Base-by-base conservation (phyloP, 1,140 invertebrate genomes). In the Cyclargus thomasi region DNA sequence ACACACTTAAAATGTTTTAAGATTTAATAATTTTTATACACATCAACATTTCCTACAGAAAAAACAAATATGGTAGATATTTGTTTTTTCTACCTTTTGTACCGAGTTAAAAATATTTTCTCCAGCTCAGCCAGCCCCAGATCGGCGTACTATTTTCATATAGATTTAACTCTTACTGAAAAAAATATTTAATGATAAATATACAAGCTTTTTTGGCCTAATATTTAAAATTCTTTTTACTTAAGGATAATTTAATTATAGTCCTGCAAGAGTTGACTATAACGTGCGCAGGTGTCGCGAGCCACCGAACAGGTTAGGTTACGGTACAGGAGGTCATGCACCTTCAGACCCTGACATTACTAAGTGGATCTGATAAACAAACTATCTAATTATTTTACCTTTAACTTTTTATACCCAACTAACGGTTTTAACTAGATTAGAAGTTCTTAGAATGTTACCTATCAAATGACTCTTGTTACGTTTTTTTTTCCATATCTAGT, bases 321-420 rank as follows among this genome's bases (percentile, higher is more conserved):
- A 82, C 80, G 77, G 78, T 79, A 82, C 71, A 35, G 47, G 67
- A 21, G 74, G 79, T 79, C 79, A 74, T 65, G 36, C 55, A 82
- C 80, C 78, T 67, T 72, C 68, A 62, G 70, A 70, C 79, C 79
- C 70, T 79, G 79, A 79, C 79, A 81, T 81, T 81, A 70, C 17
- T 11, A 20, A 20, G 18, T 21, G 20, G 18, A 59, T 59, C 20
- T 20, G 55, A 59, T 20, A 20, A 47, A 47, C 39, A 47, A 14
- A 47, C 39, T 29, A 29, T 29, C 29, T 47, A 47, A 47, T 47
- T 47, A 47, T 16, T 14, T 16, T 47, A 47, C 39, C 39, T 47
- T 47, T 47, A 47, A 47, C 39, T 47, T 47, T 47, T 47, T 47
- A 47, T 14, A 14, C 11, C 11, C 39, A 47, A 47, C 10, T 47